Evolutionary conservation across 2,888 invertebrate genomes (phyloP).

Genomic region (Clivina fossor): DNA sequence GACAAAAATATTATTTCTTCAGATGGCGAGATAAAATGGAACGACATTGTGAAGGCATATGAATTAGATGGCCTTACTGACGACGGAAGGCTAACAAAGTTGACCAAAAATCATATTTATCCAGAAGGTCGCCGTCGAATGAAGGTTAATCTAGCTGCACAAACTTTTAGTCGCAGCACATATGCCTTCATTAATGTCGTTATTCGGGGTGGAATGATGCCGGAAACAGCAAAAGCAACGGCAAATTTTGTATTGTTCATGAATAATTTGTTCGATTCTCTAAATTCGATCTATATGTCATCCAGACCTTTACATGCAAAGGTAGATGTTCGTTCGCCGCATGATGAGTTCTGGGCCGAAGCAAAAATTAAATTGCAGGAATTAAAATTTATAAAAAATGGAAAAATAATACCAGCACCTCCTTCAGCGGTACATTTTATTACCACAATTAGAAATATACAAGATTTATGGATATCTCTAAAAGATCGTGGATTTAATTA

Average conservation of each 20-base stretch:
- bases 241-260: slow-evolving; percentile 1
- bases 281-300: not conserved
- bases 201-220: not conserved
- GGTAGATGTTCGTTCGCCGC: not conserved
- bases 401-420: not conserved
- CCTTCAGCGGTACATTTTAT: slow-evolving; percentile 1
- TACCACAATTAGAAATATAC: not conserved
- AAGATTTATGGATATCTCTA: not conserved
- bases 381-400: not conserved
- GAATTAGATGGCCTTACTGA: slow-evolving; percentile 1
- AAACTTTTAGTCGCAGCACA: not conserved
- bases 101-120: slow-evolving; percentile 1
- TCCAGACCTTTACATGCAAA: not conserved
- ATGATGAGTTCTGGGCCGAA: not conserved
- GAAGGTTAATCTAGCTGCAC: slow-evolving; percentile 2
- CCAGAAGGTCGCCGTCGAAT: not conserved
- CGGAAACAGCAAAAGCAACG: not conserved
- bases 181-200: not conserved
- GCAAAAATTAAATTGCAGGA: not conserved
- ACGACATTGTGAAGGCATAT: not conserved
- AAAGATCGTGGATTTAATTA: not conserved
- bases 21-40: no score
- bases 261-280: not conserved
- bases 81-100: not conserved
- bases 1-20: no score